Base-by-base conservation (phyloP, 2,888 invertebrate species). In the Antheraea yamamai region DNA sequence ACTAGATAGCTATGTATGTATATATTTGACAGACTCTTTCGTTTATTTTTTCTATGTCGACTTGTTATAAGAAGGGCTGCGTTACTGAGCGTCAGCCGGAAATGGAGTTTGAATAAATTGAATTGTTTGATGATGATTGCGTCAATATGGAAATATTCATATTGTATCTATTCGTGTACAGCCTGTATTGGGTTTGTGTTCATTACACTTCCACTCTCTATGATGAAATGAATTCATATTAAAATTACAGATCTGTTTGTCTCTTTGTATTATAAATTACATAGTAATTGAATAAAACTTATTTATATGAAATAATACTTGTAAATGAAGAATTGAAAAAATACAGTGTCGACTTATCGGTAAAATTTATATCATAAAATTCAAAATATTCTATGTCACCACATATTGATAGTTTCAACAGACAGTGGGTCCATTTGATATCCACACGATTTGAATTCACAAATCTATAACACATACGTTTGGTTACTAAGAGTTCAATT, bases 31-130 rank as follows among this genome's bases (percentile, higher is more conserved):
- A 85, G 84, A 85, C 83, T 85, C 80, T 83, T 84, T 87, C 83
- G 87, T 91, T 91, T 91, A 89, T 89, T 90, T 90, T 39, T 89
- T 90, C 81, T 81, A 77, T 78, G 81, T 82, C 83, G 80, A 81
- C 82, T 82, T 89, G 85, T 89, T 84, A 83, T 88, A 89, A 88
- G 86, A 88, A 85, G 12, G 85, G 83, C 82, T 83, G 82, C 83
- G 83, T 86, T 83, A 81, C 89, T 89, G 86, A 89, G 90, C 89
- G 89, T 88, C 82, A 88, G 84, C 81, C 85, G 86, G 90, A 89
- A 89, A 89, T 88, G 89, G 87, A 87, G 87, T 85, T 86, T 86
- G 90, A 90, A 91, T 91, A 90, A 90, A 92, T 91, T 90, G 88
- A 91, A 91, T 92, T 89, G 89, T 88, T 83, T 89, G 87, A 84